These are phyloP conservation scores for Anguilla pacifica DNA, from an alignment of 2,797 vertebrate genomes.

Conservation along the genomic window DNA sequence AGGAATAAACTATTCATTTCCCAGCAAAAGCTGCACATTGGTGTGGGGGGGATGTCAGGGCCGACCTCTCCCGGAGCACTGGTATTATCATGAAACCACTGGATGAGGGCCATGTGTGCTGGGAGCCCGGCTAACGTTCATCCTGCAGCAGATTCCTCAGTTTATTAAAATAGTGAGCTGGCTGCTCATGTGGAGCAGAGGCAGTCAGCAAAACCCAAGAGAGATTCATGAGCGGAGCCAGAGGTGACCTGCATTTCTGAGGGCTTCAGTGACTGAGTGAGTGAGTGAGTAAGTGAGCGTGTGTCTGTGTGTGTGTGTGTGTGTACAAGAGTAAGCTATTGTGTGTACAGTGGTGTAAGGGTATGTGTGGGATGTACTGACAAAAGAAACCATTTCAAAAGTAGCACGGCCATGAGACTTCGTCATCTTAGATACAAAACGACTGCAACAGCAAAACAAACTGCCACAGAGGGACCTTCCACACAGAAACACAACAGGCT, in stretches of 20 bases:
- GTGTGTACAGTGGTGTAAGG: neutral
- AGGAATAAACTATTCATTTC: neutral
- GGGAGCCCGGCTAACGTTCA: neutral
- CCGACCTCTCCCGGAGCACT: neutral
- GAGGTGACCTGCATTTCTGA: neutral
- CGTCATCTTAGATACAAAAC: neutral
- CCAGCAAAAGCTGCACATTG: neutral
- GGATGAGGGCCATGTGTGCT: slow-evolving; percentile 6
- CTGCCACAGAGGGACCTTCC: neutral
- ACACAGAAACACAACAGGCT: neutral
- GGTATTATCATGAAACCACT: neutral
- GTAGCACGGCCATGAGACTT: neutral
- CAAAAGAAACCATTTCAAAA: neutral
- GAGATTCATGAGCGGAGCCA: neutral
- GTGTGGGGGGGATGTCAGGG: neutral
- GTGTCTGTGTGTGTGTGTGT: neutral
- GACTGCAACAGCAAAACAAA: neutral
- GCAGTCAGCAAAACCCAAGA: neutral
- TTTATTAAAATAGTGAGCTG: slow-evolving; percentile 12
- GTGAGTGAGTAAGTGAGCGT: neutral
- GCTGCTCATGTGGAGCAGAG: neutral
- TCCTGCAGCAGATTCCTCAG: neutral
- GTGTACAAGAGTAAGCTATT: neutral
- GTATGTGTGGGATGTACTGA: neutral
- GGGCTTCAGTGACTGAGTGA: neutral